Evolutionary conservation across 2,797 vertebrate species (phyloP), one percentile per base, ranked within the genome.

Genomic region (Brotula barbata): DNA sequence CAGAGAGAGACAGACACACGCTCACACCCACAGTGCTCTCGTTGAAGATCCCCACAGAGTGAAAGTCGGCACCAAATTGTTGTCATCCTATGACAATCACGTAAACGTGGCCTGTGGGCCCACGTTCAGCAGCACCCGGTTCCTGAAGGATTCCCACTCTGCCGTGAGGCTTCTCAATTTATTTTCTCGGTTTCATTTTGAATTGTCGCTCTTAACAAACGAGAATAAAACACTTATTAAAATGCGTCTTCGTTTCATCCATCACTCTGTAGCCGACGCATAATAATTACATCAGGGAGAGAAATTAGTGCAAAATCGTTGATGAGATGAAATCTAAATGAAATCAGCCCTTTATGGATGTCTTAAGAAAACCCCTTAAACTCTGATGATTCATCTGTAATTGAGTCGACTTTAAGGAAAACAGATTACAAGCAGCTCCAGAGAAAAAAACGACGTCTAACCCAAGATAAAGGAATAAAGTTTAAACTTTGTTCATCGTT

Each of bases 1-100:
- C 28, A 41, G 43, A 47, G 46, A 56, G 56, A 67, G 51, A 70
- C 67, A 58, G 44, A 68, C 64, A 71, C 73, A 82, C 75, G 78
- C n/a, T n/a, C n/a, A 68, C 70, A 77, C 57, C 58, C 2, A 31
- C 49, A 57, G 51, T 62, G 73, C 62, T 79, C 73, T 74, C 78
- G 85, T 83, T 83, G 81, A 78, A 84, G 75, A 85, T 83, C 72
- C 59, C 73, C 63, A 53, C 68, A 73, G 73, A 81, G 59, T 40
- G 75, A 60, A 80, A 84, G 58, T 15, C 2, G 19, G 76, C 68
- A 23, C 31, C 2, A 6, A 61, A 72, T 61, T 63, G 50, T 42
- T 79, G 60, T 62, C 57, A 37, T 75, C 73, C 64, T 59, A 49
- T 71, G 58, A 28, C 28, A 3, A 15, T 10, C 40, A 7, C 13